These are phyloP conservation scores for Solea senegalensis DNA, from an alignment of 2,113 vertebrate species.

Conservation along the genomic window DNA sequence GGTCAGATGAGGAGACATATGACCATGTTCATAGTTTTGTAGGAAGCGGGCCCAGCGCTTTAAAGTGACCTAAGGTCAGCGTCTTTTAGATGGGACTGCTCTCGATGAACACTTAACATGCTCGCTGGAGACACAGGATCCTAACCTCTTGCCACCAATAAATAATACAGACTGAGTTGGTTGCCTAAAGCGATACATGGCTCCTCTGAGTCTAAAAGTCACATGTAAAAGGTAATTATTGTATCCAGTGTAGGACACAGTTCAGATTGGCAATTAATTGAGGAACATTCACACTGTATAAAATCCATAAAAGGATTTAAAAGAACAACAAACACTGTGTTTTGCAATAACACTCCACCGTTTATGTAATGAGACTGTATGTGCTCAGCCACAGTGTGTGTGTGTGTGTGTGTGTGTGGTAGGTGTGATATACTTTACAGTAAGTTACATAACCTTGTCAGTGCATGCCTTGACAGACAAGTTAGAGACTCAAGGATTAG, in stretches of 20 bases:
- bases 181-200: constrained; percentile 21
- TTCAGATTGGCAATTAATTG: not conserved
- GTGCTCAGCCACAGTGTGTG: not conserved
- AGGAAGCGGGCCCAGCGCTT: not conserved
- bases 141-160: constrained; percentile 31
- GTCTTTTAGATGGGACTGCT: not conserved
- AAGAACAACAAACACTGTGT: not conserved
- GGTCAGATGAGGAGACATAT: not conserved
- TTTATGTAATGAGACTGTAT: not conserved
- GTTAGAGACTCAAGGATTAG: constrained; percentile 9
- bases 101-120: constrained; percentile 24
- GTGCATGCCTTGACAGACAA: constrained; percentile 35
- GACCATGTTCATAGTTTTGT: not conserved
- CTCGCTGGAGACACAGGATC: constrained; percentile 31
- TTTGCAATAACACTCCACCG: constrained; percentile 13
- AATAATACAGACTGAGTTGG: constrained; percentile 48
- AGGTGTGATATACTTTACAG: constrained; percentile 21
- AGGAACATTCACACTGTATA: not conserved
- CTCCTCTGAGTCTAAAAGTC: constrained; percentile 37
- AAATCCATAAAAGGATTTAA: not conserved
- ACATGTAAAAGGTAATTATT: constrained; percentile 23
- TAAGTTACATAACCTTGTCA: constrained; percentile 42
- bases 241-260: constrained; percentile 2
- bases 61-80: not conserved
- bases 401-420: not conserved